Base-by-base conservation (phyloP, 2,888 invertebrate species). In the Caenorhabditis uteleia region DNA sequence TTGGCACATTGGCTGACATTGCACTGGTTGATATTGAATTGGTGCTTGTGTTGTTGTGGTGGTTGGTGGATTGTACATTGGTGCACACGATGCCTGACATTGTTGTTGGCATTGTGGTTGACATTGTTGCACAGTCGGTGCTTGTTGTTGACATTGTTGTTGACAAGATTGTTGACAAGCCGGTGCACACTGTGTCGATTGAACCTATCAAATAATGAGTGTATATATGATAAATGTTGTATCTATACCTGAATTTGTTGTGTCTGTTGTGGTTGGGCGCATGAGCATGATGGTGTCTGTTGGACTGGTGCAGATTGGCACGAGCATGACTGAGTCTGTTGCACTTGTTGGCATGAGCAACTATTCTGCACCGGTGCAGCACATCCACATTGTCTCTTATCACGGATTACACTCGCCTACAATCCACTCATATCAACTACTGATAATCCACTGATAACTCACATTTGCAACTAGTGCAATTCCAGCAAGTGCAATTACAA, bases 361-460 rank as follows among this genome's bases (percentile, higher is more conserved):
- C 67, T 67, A n/a, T 44, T 40, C 50, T 57, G 60, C 39, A 55
- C 54, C 45, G 46, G 67, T 25, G 51, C 61, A 26, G 61, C 64
- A 60, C 72, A 72, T 46, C 72, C 72, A 59, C 72, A 72, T 42
- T 72, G 72, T 61, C 72, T 66, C 58, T 72, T 72, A 39, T 72
- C 72, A 44, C 72, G 60, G 27, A 72, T 49, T n/a, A 72, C 72
- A 43, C 58, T 72, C 51, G 58, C 69, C 69, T 69, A 47, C 33
- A 71, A 29, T 27, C 10, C 14, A 4, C 12, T 25, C 10, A 27
- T 7, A 29, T 5, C n/a, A 44, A 29, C 3, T 20, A 25, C 23
- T 33, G 29, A 23, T 18, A 39, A 20, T 7, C 14, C 14, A 18
- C 16, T 2, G 27, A 25, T 14, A 18, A 38, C 8, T 2, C 4